phyloP scores from a whole-genome alignment of 2,797 vertebrate species.

The Distichodus sexfasciatus region DNA sequence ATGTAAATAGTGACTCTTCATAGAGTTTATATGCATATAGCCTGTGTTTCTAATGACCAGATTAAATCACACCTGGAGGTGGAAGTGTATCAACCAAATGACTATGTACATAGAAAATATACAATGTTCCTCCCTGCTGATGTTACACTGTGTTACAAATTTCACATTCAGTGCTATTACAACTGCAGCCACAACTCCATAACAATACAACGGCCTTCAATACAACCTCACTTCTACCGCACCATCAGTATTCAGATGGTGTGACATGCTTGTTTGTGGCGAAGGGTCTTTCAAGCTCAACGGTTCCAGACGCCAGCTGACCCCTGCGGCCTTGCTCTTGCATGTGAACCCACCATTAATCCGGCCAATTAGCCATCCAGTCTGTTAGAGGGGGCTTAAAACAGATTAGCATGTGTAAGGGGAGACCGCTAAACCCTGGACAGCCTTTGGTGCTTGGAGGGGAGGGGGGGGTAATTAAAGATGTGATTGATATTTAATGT shows the following conservation, averaged over 20 bases:
- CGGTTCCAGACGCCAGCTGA: conserved; percentile 3
- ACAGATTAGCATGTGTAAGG: conserved; percentile 43
- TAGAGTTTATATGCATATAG: too few relatives aligned
- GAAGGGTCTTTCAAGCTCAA: not conserved
- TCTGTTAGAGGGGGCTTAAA: conserved; percentile 46
- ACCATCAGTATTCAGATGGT: not conserved
- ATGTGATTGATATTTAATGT: not conserved
- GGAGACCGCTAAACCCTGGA: not conserved
- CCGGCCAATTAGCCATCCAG: conserved; percentile 53
- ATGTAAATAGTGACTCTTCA: too few relatives aligned
- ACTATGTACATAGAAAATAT: too few relatives aligned
- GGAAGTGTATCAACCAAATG: too few relatives aligned
- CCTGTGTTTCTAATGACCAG: too few relatives aligned
- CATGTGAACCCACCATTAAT: conserved; percentile 42
- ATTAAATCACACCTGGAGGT: too few relatives aligned
- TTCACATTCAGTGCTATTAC: too few relatives aligned
- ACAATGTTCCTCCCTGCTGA: too few relatives aligned
- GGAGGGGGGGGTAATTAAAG: conserved; percentile 21
- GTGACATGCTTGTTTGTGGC: not conserved
- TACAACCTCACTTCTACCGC: not conserved
- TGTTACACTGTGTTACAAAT: too few relatives aligned
- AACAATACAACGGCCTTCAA: not conserved
- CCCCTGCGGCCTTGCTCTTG: not conserved
- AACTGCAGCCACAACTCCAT: too few relatives aligned
- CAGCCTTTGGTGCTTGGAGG: not conserved